Conservation (phyloP, 1,140 invertebrate genomes). For the Neodiprion fabricii region DNA sequence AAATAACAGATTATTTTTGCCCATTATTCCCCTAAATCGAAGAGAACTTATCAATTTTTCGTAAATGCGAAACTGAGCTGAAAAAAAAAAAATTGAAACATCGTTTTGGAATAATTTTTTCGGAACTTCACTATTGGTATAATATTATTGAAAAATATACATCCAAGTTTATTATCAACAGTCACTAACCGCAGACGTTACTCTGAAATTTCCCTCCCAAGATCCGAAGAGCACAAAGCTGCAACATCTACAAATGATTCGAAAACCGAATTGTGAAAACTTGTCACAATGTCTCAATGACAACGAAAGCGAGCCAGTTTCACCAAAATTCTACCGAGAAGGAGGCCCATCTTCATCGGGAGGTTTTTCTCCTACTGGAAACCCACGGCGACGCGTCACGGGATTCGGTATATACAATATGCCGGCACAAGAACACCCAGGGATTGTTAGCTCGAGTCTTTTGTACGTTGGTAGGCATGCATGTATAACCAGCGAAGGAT, state of each 20-base stretch:
- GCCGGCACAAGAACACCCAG: not conserved
- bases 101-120: too few relatives aligned
- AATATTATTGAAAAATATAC: too few relatives aligned
- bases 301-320: not conserved
- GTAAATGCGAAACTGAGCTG: too few relatives aligned
- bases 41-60: too few relatives aligned
- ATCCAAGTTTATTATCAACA: too few relatives aligned
- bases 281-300: not conserved
- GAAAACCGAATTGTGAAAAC: not conserved
- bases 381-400: not conserved
- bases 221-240: too few relatives aligned
- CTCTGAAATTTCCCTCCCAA: too few relatives aligned
- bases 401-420: not conserved
- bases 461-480: not conserved
- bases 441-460: not conserved
- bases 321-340: not conserved
- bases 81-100: too few relatives aligned
- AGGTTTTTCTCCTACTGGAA: not conserved
- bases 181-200: too few relatives aligned
- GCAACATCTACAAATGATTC: not conserved
- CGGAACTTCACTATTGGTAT: too few relatives aligned
- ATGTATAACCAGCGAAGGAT: not conserved
- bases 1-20: too few relatives aligned
- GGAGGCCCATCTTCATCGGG: not conserved
- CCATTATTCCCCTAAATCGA: too few relatives aligned